phyloP scores from a whole-genome alignment of 2,888 invertebrate genomes.

The Cenopis cana region DNA sequence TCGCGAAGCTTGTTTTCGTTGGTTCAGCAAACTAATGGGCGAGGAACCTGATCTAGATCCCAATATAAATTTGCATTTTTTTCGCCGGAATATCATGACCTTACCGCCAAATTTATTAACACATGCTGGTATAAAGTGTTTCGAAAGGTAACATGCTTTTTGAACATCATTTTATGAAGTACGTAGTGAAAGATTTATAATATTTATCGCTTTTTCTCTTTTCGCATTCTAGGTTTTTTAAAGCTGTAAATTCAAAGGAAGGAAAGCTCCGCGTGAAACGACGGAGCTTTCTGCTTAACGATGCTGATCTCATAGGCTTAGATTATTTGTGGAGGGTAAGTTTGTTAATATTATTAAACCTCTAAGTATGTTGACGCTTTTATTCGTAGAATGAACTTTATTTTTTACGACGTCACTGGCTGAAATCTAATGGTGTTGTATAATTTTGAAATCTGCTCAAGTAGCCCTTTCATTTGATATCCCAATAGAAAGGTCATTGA shows the following conservation, averaged over 20 bases:
- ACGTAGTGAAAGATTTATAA: not conserved
- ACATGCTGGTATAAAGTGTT: conserved; percentile 97
- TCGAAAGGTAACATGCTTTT: conserved; percentile 81
- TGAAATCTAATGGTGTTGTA: too few relatives aligned
- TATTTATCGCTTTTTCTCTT: not conserved
- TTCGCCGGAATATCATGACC: conserved; percentile 96
- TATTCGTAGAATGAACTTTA: too few relatives aligned
- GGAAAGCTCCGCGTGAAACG: conserved; percentile 95
- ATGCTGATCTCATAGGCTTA: conserved; percentile 97
- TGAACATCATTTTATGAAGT: too few relatives aligned
- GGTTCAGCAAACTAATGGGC: conserved; percentile 98
- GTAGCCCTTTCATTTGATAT: too few relatives aligned
- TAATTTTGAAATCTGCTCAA: too few relatives aligned
- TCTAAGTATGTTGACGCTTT: too few relatives aligned
- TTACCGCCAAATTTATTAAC: conserved; percentile 96
- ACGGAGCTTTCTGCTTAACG: conserved; percentile 94
- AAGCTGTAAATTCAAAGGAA: conserved; percentile 97
- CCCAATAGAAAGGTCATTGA: too few relatives aligned
- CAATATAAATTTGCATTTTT: conserved; percentile 97
- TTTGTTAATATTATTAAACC: too few relatives aligned
- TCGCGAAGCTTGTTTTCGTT: conserved; percentile 98
- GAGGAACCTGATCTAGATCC: conserved; percentile 99
- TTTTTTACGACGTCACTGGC: too few relatives aligned
- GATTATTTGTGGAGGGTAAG: conserved; percentile 97
- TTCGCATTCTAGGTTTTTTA: conserved; percentile 90